Base-by-base conservation (phyloP, 1,140 invertebrate species). In the Drosophila sturtevanti region DNA sequence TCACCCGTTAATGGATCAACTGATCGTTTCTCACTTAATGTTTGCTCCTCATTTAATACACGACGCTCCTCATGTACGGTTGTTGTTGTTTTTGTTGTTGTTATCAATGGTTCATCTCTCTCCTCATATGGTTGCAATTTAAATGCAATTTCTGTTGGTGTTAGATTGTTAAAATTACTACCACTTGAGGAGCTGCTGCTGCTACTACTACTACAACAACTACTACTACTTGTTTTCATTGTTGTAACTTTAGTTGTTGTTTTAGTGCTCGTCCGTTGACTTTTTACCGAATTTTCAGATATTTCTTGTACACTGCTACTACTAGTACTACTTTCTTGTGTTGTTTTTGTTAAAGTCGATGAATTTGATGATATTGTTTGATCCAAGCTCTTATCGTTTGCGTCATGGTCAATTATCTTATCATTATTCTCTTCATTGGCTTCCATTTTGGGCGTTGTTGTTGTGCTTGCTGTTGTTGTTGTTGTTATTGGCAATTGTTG, bases 81-180 rank as follows among this genome's bases (percentile, higher is more conserved):
- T 34, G 65, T 87, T 12, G 76, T 87, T 4, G 63, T 67, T 11
- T 41, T 64, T 12, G 18, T 59, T 0, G 44, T 51, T 38, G 10
- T 51, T 38, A 7, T 63, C 12, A 18, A n/a, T 14, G 44, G 34
- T 4, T 71, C 75, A 10, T 72, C 66, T 24, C 74, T 59, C 0
- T 73, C 73, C 51, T 54, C 81, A 51, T 91, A 91, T 3, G 90
- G 86, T 34, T 91, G 90, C 61, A 91, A 63, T 54, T 87, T 89
- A 14, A 91, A 91, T 27, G 76, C 71, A 14, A 91, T 51, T 0
- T 89, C 84, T 1, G n/a, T n/a, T n/a, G 75, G 52, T 1, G 21
- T 38, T 3, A 64, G 65, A 16, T n/a, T 74, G 37, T 52, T 31
- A 18, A 72, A 63, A 6, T 11, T 37, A n/a, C 60, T 54, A 11